Conservation (phyloP, 2,113 vertebrate genomes). For the human region GRCh38 chr2:110039501-110040000, state of each 20-base stretch:
- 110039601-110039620: slow-evolving; percentile 88
- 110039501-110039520: background rate
- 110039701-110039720: slow-evolving; percentile 79
- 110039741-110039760: background rate
- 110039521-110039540: background rate
- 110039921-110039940: background rate
- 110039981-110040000: background rate
- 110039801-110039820: background rate
- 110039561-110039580: slow-evolving; percentile 80
- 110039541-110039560: background rate
- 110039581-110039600: slow-evolving; percentile 90
- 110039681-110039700: slow-evolving; percentile 90
- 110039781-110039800: background rate
- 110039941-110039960: background rate
- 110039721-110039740: slow-evolving; percentile 37
- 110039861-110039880: background rate
- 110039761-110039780: background rate
- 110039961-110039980: too few species aligned
- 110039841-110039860: background rate
- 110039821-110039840: background rate
- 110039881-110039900: background rate
- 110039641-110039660: slow-evolving; percentile 86
- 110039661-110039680: slow-evolving; percentile 87
- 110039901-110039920: rapidly evolving
- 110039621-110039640: slow-evolving; percentile 88